A percentile compares a stretch with the other conserved stretches of the same genome.
Evolutionary conservation across 2,113 vertebrate genomes (phyloP).

Genomic region (Heliornis fulica): DNA sequence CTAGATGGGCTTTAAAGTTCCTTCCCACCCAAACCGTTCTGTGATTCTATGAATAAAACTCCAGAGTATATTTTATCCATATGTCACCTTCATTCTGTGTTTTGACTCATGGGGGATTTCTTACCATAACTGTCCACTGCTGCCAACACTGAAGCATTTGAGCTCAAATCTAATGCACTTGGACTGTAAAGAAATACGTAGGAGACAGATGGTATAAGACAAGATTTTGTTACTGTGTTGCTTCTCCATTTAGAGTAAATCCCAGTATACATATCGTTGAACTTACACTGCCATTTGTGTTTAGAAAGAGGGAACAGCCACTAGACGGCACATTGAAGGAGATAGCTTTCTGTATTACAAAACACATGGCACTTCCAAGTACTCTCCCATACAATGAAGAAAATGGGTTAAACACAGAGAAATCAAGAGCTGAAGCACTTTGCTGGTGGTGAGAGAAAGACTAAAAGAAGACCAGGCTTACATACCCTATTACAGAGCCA

Average conservation of each 20-base stretch:
- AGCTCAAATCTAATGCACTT: conserved; percentile 6
- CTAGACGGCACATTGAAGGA: not conserved
- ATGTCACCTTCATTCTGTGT: conserved; percentile 10
- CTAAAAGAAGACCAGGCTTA: not conserved
- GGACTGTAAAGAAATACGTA: conserved; percentile 42
- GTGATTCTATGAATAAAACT: not conserved
- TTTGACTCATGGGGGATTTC: conserved; percentile 15
- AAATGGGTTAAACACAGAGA: not conserved
- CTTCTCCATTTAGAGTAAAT: conserved; percentile 33
- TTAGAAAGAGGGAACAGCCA: not conserved
- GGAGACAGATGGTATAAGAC: conserved; percentile 48
- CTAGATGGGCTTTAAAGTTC: too few relatives aligned
- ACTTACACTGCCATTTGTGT: not conserved
- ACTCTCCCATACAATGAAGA: not conserved
- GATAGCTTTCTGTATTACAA: not conserved
- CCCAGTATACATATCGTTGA: conserved; percentile 17
- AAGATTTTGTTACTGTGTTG: conserved; percentile 42
- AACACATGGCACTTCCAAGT: not conserved
- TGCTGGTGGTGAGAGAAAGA: not conserved
- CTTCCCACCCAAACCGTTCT: too few relatives aligned
- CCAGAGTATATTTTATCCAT: conserved; percentile 15
- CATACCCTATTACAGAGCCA: not conserved
- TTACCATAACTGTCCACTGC: not conserved
- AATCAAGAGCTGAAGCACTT: not conserved
- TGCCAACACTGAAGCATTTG: conserved; percentile 40